Base-by-base conservation (phyloP, 2,113 vertebrate genomes). In the Cynopterus brachyotis region DNA sequence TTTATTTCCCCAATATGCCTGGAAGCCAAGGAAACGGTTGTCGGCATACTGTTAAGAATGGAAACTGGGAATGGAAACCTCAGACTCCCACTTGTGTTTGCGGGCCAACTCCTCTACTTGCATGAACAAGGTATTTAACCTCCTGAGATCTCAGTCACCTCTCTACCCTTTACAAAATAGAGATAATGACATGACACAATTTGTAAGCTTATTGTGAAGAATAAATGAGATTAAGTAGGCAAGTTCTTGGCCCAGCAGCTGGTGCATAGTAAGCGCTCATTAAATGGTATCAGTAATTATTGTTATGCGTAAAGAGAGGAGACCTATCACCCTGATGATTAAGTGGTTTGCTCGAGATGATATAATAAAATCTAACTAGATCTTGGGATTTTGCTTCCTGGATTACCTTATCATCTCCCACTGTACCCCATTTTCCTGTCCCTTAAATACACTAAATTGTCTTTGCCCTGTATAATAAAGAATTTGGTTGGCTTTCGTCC, bases 1-100 rank as follows among this genome's bases (percentile, higher is more conserved):
- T 66, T 94, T 87, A 91, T 93, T 95, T 95, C 70, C 60, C 42
- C 93, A 62, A 47, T 59, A 67, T 57, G 37, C 26, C 50, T 78
- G 6, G 40, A 88, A 95, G 47, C 50, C 57, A 59, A 66, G 59
- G 10, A 22, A 67, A 55, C 2, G n/a, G 28, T 89, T 92, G 28
- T 76, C n/a, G 40, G 79, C 19, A 2, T 4, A 17, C 19, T 32
- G 55, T 66, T 80, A 37, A 37, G 50, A 92, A 47, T 32, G 3
- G 80, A 69, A 92, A 37, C 26, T 12, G 53, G 20, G 22, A 80
- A 42, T 28, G 73, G 30, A 87, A 72, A 82, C 72, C 37, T 88
- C n/a, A 59, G 57, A 79, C 26, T 75, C 24, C 2, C 12, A 37
- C 45, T 57, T 75, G 35, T 57, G 7, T 69, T 91, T 62, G 69